Evolutionary conservation across 2,888 invertebrate species (phyloP).

Genomic region (Geophilus truncorum): DNA sequence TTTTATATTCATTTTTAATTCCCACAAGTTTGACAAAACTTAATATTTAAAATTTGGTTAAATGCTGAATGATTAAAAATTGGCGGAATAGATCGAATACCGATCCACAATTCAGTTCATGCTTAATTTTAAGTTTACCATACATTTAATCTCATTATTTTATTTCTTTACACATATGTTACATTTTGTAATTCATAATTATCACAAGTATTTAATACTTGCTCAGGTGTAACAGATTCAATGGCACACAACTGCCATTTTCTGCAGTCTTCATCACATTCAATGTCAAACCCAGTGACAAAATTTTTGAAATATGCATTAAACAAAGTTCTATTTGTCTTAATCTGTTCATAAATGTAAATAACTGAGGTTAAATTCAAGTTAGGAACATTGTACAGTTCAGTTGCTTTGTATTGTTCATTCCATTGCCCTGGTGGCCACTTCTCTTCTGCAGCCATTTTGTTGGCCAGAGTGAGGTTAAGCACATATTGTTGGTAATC

Average conservation of each 20-base stretch:
- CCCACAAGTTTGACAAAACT: too few species aligned
- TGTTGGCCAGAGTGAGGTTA: not conserved
- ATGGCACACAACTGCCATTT: not conserved
- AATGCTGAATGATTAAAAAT: too few species aligned
- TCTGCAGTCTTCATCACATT: not conserved
- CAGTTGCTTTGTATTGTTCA: not conserved
- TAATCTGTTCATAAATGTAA: not conserved
- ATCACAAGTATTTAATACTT: not conserved
- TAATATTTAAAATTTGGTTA: too few species aligned
- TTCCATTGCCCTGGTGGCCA: not conserved
- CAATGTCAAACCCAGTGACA: not conserved
- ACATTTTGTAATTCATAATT: not conserved
- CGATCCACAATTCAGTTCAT: too few species aligned
- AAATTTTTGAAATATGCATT: not conserved
- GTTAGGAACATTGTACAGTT: constrained; percentile 6
- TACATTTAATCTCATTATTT: too few species aligned
- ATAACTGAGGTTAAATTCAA: not conserved
- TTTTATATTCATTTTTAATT: too few species aligned
- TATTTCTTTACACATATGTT: not conserved
- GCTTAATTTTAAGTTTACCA: too few species aligned
- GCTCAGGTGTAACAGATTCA: not conserved
- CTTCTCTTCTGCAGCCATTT: not conserved
- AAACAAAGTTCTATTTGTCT: not conserved
- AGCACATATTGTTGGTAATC: constrained; percentile 13
- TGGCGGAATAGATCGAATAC: too few species aligned